Percentiles rank a stretch among this genome's conserved stretches.
Evolutionary conservation across 2,113 vertebrate genomes (phyloP).

Genomic region (Balaenoptera acutorostrata): DNA sequence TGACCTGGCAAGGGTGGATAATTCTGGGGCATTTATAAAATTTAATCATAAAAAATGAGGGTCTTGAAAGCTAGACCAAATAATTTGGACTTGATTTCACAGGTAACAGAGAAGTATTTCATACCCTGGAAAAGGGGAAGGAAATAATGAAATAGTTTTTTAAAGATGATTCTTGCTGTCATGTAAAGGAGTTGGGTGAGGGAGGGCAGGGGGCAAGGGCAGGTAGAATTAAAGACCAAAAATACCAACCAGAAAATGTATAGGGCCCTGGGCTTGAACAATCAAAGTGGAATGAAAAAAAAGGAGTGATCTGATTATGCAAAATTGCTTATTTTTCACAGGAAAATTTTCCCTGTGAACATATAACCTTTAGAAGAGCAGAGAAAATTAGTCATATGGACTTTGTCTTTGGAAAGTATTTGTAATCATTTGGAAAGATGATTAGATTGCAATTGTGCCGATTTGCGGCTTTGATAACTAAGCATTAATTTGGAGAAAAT

Average conservation of each 20-base stretch:
- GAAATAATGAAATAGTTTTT: background rate
- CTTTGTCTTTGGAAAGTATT: constrained; percentile 22
- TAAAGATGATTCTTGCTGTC: background rate
- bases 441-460: constrained; percentile 10
- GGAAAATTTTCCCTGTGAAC: background rate
- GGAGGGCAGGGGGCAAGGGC: background rate
- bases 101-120: background rate
- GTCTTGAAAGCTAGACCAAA: background rate
- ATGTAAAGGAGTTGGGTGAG: background rate
- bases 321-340: background rate
- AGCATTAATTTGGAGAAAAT: constrained; percentile 40
- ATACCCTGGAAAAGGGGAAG: background rate
- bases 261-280: background rate
- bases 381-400: constrained; percentile 1
- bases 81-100: background rate
- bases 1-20: background rate
- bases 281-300: background rate
- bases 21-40: background rate
- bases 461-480: constrained; percentile 28
- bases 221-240: background rate
- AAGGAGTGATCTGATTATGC: background rate
- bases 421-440: constrained; percentile 49
- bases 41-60: background rate
- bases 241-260: background rate
- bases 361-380: background rate